A percentile compares a stretch with the other conserved stretches of the same genome.
phyloP scores from a whole-genome alignment of 2,797 vertebrate genomes.

The Schizothorax lantsangensis region DNA sequence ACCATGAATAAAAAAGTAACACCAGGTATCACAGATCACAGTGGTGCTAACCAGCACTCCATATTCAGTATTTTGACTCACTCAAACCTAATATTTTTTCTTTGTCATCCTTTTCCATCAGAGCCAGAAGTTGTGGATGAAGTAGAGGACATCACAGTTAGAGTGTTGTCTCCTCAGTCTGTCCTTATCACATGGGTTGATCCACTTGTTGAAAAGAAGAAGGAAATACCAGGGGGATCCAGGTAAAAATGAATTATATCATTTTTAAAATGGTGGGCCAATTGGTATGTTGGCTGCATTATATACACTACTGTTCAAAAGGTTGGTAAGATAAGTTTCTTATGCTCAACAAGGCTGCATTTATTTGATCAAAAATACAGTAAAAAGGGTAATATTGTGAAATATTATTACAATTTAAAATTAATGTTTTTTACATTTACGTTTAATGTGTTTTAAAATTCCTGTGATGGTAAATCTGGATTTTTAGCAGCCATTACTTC shows the following conservation, averaged over 20 bases:
- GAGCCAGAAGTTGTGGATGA: conserved; percentile 87
- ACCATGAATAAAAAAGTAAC: conserved; percentile 82
- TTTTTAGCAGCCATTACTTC: background rate
- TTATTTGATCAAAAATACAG: background rate
- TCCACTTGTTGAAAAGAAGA: conserved; percentile 86
- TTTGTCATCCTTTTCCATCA: conserved; percentile 69
- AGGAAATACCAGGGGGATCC: conserved; percentile 67
- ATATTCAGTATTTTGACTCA: background rate
- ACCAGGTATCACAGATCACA: conserved; percentile 78
- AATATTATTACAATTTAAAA: too few species aligned
- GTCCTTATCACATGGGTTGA: conserved; percentile 95
- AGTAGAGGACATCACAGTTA: conserved; percentile 87
- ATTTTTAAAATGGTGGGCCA: background rate
- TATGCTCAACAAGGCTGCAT: background rate
- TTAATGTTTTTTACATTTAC: too few species aligned
- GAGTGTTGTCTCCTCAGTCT: conserved; percentile 94
- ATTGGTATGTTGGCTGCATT: background rate
- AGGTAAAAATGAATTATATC: conserved; percentile 67
- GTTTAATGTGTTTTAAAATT: too few species aligned
- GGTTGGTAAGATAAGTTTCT: background rate
- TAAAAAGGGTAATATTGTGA: too few species aligned
- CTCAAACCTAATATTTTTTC: background rate
- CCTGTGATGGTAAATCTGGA: too few species aligned
- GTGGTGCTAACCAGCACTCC: background rate
- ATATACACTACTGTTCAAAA: background rate